These are phyloP conservation scores for Hypotaenidia okinawae DNA, from an alignment of 2,797 vertebrate genomes.

Conservation along the genomic window DNA sequence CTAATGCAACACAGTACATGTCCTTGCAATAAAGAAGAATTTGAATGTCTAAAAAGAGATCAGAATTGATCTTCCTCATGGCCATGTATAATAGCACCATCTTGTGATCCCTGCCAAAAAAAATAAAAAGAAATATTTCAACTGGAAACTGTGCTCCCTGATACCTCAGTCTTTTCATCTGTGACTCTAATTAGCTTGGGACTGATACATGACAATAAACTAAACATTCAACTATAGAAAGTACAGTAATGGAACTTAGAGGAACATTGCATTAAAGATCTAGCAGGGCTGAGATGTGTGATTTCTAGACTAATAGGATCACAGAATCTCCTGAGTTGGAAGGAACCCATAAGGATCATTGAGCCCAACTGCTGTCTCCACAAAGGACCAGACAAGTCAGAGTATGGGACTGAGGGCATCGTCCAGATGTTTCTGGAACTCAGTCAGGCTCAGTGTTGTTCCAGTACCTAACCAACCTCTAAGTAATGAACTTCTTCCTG, in stretches of 20 bases:
- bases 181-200: conserved; percentile 2
- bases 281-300: rapidly evolving
- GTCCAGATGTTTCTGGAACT: too few relatives aligned
- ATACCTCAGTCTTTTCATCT: conserved; percentile 6
- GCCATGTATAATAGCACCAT: neutral
- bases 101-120: conserved; percentile 4
- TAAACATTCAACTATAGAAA: neutral
- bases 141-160: neutral
- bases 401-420: too few relatives aligned
- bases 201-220: neutral
- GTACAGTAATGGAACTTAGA: neutral
- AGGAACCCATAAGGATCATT: too few relatives aligned
- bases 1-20: neutral
- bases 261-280: neutral
- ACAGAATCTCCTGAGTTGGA: too few relatives aligned
- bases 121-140: neutral
- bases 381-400: too few relatives aligned
- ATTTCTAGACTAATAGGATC: neutral
- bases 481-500: too few relatives aligned
- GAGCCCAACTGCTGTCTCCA: too few relatives aligned
- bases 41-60: neutral
- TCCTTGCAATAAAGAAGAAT: neutral
- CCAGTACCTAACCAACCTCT: too few relatives aligned
- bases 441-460: too few relatives aligned
- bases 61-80: neutral